Conservation (phyloP, 2,113 vertebrate genomes). For the Bubo blakistoni region DNA sequence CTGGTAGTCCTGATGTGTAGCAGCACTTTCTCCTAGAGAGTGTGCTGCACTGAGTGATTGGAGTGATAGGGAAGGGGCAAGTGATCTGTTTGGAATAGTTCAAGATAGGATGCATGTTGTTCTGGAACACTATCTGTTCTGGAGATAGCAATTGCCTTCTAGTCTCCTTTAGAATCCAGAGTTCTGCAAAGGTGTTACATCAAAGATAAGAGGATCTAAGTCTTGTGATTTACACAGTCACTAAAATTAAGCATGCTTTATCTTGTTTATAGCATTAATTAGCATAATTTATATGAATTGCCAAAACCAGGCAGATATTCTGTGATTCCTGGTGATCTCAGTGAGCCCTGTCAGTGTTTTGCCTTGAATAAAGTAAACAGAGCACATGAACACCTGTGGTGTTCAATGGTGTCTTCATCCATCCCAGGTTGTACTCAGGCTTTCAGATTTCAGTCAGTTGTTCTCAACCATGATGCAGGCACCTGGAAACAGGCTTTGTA, state of each 20-base stretch:
- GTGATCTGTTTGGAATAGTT: background rate
- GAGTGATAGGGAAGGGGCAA: background rate
- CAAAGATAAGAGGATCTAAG: background rate
- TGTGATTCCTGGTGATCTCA: background rate
- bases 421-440: background rate
- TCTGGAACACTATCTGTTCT: background rate
- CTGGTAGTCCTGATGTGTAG: background rate
- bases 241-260: background rate
- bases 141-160: background rate
- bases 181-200: background rate
- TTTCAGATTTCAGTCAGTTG: background rate
- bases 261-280: background rate
- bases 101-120: background rate
- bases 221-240: background rate
- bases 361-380: background rate
- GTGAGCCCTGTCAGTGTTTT: background rate
- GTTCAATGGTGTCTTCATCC: background rate
- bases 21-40: background rate
- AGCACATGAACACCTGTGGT: rapidly evolving
- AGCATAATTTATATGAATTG: background rate
- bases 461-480: background rate
- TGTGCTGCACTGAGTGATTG: background rate
- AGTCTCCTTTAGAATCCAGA: background rate
- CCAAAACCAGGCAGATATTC: background rate
- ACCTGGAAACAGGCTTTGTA: background rate